Conservation (phyloP, 35 echinoderm and acorn worm genomes). For the Holothuria glaberrima region DNA sequence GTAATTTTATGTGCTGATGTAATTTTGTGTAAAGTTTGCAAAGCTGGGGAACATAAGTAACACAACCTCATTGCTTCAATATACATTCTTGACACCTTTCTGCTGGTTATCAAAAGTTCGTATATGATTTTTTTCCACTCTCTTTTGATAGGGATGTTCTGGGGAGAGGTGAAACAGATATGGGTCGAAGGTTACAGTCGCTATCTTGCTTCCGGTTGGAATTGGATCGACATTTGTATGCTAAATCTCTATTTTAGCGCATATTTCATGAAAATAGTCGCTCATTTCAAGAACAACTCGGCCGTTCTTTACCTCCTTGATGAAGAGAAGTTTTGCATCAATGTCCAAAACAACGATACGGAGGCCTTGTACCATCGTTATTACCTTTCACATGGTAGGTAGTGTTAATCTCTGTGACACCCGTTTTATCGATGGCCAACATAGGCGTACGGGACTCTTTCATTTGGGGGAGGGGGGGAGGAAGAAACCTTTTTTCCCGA, state of each 20-base stretch:
- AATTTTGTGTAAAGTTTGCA: too few relatives aligned
- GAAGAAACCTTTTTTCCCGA: background rate
- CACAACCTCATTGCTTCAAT: too few relatives aligned
- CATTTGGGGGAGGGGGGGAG: background rate
- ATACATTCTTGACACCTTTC: too few relatives aligned
- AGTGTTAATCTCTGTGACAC: background rate
- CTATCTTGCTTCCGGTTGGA: constrained; percentile 91
- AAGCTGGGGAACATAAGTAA: too few relatives aligned
- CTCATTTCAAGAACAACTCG: background rate
- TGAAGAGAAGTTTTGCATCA: constrained; percentile 13
- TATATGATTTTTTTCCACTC: background rate
- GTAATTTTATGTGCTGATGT: too few relatives aligned
- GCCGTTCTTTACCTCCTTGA: constrained; percentile 69
- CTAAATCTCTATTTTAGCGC: constrained; percentile 84
- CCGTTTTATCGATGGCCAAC: background rate
- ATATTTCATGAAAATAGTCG: constrained; percentile 63
- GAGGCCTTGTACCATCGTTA: constrained; percentile 50
- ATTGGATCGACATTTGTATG: constrained; percentile 97
- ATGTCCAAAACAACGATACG: background rate
- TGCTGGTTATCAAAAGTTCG: background rate
- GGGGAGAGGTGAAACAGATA: constrained; percentile 94
- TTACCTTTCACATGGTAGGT: constrained; percentile 67
- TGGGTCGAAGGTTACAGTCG: constrained; percentile 79
- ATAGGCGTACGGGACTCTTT: background rate
- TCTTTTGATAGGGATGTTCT: constrained; percentile 78